Conservation (phyloP, 2,797 vertebrate species). For the Pampus argenteus region DNA sequence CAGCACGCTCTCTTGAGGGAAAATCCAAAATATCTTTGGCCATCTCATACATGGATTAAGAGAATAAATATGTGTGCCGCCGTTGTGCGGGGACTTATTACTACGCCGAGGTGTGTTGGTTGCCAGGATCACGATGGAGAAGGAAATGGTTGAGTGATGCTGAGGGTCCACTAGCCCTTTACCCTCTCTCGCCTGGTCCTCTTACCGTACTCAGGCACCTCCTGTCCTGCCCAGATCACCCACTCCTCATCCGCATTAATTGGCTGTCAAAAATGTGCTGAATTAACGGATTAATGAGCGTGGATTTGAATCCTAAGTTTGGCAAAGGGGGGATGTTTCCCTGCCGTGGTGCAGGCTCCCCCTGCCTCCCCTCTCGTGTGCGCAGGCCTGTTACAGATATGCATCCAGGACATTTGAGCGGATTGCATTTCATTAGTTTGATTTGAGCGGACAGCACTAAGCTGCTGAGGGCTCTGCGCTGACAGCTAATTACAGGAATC, state of each 20-base stretch:
- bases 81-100: constrained; percentile 34
- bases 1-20: not conserved
- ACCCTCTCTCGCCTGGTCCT: constrained; percentile 67
- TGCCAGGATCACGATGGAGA: constrained; percentile 52
- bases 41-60: constrained; percentile 30
- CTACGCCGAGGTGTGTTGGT: constrained; percentile 41
- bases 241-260: constrained; percentile 91
- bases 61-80: constrained; percentile 33
- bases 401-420: constrained; percentile 94
- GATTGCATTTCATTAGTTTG: constrained; percentile 98
- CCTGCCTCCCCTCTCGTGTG: constrained; percentile 84
- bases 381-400: constrained; percentile 94
- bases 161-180: constrained; percentile 65
- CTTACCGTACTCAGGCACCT: constrained; percentile 68
- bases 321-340: constrained; percentile 84
- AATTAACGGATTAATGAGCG: constrained; percentile 93
- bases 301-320: constrained; percentile 86
- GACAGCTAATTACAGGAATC: constrained; percentile 99
- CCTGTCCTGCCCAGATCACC: constrained; percentile 77
- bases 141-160: constrained; percentile 55
- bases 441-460: constrained; percentile 96
- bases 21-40: constrained; percentile 24
- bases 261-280: constrained; percentile 94
- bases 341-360: constrained; percentile 75
- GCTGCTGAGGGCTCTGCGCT: constrained; percentile 94